Evolutionary conservation across 2,113 vertebrate genomes (phyloP), one percentile per base, ranked within the genome.

Genomic region (Pygoscelis adeliae): DNA sequence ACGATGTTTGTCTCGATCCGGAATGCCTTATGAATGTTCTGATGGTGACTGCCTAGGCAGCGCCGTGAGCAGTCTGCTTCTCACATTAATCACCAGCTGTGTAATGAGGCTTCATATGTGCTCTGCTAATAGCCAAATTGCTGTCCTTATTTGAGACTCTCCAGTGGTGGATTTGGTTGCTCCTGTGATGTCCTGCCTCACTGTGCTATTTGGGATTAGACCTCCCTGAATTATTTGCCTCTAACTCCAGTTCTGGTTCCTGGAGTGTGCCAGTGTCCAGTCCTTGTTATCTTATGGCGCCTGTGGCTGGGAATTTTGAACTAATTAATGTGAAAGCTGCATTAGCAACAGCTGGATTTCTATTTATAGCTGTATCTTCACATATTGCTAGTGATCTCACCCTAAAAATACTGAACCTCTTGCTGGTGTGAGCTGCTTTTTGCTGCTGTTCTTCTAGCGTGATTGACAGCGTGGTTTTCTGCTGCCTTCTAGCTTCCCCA

Each of bases 61-160:
- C 18, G 74, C 73, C 5, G 0, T 90, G 96, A 95, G 95, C 96
- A 92, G 90, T 73, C 96, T 97, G 92, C 89, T 94, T 42, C 94
- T 96, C 96, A 53, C 95, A 90, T 92, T 95, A 93, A 95, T 96
- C 95, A 97, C 94, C 90, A 78, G 94, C 95, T 97, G 96, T 86
- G 94, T 90, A 90, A 93, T 67, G 95, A 96, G 83, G 92, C 86
- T 89, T 93, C 90, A 10, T 76, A 63, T 81, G 85, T 70, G 65
- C 92, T 92, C 82, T 78, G 53, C 83, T 95, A 93, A 88, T 77
- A 69, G 70, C 90, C 82, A 88, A 79, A 87, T 83, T 5, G 6
- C 67, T 92, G 71, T 83, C 88, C 63, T 86, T 70, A 46, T 81
- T 29, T 65, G 83, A 81, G 83, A 4, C 59, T 53, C 55, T 84